Evolutionary conservation across 37 sponge, comb jelly and placozoan genomes (phyloP).

Genomic region (Crambe crambe): DNA sequence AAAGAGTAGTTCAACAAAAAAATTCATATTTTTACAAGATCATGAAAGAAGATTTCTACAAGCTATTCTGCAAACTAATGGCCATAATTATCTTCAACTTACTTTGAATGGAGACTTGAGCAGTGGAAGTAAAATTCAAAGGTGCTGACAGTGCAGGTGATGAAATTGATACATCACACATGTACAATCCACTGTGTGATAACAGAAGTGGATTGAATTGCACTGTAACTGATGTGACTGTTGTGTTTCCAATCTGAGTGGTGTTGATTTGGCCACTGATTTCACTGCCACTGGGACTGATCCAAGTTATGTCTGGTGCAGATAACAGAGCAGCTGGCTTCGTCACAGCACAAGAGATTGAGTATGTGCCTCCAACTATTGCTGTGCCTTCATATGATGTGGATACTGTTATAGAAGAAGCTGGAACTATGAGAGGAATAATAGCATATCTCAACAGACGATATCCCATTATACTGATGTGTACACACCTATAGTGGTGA

Average conservation of each 20-base stretch:
- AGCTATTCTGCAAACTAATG: too few relatives aligned
- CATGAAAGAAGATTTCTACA: too few relatives aligned
- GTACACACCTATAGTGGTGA: background rate
- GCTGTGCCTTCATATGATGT: slow-evolving; percentile 9
- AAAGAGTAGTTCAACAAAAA: too few relatives aligned
- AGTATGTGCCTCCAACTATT: background rate
- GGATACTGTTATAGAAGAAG: slow-evolving; percentile 3
- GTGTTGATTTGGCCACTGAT: slow-evolving; percentile 2
- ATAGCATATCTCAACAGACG: background rate
- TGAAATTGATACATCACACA: background rate
- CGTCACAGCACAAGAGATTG: background rate
- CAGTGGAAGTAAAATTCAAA: background rate
- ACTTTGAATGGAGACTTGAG: slow-evolving; percentile 3
- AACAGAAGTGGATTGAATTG: background rate
- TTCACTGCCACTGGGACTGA: slow-evolving; percentile 1
- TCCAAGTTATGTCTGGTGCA: background rate
- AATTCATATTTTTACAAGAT: too few relatives aligned
- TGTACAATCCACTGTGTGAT: slow-evolving; percentile 14
- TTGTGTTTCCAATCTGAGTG: slow-evolving; percentile 10
- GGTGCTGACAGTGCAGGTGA: background rate
- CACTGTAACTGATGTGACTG: background rate
- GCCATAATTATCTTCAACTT: background rate
- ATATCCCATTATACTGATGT: background rate
- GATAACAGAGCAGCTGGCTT: background rate
- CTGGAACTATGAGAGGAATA: background rate